A percentile compares a stretch with the other conserved stretches of the same genome.
phyloP scores from a whole-genome alignment of 2,113 vertebrate species.

The Varanus komodoensis region DNA sequence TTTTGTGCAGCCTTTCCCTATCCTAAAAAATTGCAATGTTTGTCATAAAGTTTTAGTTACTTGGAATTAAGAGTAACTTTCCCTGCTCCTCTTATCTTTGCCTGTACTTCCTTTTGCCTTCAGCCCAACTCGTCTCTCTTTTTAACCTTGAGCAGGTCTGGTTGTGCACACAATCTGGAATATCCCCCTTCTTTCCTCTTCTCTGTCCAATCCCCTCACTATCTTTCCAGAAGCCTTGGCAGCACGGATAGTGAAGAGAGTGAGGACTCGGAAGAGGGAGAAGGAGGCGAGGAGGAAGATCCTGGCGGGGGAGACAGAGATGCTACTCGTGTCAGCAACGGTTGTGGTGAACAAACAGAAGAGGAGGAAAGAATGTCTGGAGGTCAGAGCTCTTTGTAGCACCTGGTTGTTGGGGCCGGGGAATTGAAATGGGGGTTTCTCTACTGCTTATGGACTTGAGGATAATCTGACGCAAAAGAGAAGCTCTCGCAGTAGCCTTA shows the following conservation, averaged over 20 bases:
- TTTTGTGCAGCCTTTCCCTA: too few species aligned
- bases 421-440: not conserved
- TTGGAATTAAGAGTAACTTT: too few species aligned
- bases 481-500: too few species aligned
- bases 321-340: not conserved
- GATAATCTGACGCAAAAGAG: not conserved
- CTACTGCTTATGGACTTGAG: not conserved
- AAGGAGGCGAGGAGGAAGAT: slow-evolving; percentile 55
- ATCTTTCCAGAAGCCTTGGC: slow-evolving; percentile 68
- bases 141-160: too few species aligned
- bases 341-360: not conserved
- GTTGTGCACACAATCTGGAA: not conserved
- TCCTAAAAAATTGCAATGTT: too few species aligned
- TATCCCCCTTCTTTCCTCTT: not conserved
- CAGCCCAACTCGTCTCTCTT: too few species aligned
- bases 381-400: slow-evolving; percentile 9
- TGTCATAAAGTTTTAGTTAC: too few species aligned
- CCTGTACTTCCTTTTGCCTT: too few species aligned
- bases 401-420: not conserved
- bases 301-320: slow-evolving; percentile 25
- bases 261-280: slow-evolving; percentile 65
- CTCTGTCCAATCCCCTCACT: not conserved
- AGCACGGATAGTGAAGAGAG: slow-evolving; percentile 78
- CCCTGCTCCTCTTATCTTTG: too few species aligned
- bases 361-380: not conserved